A percentile compares a stretch with the other conserved stretches of the same genome.
Evolutionary conservation across 2,888 invertebrate species (phyloP).

Genomic region (Maniola hyperantus): DNA sequence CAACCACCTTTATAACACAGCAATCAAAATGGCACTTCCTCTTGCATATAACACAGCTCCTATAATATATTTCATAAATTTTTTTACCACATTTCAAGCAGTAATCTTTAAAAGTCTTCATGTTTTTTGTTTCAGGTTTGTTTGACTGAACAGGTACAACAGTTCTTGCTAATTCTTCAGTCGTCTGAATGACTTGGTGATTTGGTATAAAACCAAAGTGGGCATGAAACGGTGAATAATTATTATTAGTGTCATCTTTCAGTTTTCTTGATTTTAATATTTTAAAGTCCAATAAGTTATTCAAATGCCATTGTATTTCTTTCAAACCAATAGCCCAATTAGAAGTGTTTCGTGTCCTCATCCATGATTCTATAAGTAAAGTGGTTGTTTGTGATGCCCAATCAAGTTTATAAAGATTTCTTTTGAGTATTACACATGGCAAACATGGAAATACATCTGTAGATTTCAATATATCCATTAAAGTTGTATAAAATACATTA

Average conservation of each 20-base stretch:
- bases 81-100: constrained; percentile 2
- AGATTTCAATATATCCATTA: background rate
- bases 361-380: background rate
- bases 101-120: background rate
- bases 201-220: constrained; percentile 3
- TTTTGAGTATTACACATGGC: background rate
- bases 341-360: background rate
- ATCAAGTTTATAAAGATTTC: background rate
- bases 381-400: background rate
- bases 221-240: constrained; percentile 5
- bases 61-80: constrained; percentile 1
- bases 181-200: background rate
- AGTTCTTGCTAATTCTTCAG: background rate
- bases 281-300: background rate
- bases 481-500: background rate
- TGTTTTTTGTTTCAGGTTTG: background rate
- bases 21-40: constrained; percentile 14
- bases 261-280: constrained; percentile 3
- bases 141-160: background rate
- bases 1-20: background rate
- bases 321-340: constrained; percentile 9
- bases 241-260: background rate
- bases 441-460: background rate
- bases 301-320: constrained; percentile 10
- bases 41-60: background rate